These are phyloP conservation scores for Bovichtus diacanthus DNA, from an alignment of 2,797 vertebrate genomes.

Conservation along the genomic window DNA sequence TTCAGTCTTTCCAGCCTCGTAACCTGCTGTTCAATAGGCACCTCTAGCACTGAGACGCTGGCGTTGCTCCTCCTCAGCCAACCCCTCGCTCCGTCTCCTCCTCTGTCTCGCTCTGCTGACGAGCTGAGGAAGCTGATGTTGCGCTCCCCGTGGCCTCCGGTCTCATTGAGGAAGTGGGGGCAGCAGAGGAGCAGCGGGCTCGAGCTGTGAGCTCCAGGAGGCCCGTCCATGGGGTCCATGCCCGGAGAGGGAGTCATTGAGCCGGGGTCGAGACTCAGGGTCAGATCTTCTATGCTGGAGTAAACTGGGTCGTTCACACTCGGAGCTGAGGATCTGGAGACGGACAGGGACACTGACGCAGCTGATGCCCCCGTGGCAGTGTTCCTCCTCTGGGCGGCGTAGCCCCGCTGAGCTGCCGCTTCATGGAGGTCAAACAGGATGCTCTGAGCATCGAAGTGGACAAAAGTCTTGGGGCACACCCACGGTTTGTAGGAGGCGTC, in stretches of 20 bases:
- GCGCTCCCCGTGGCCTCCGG: conserved; percentile 88
- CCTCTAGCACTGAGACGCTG: conserved; percentile 91
- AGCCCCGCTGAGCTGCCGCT: conserved; percentile 84
- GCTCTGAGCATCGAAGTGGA: conserved; percentile 94
- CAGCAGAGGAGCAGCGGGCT: conserved; percentile 92
- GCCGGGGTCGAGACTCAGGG: conserved; percentile 60
- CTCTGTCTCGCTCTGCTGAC: conserved; percentile 71
- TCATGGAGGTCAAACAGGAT: conserved; percentile 92
- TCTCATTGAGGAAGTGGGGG: conserved; percentile 96
- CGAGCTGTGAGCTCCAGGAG: conserved; percentile 66
- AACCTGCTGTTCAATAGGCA: conserved; percentile 86
- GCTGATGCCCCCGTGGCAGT: conserved; percentile 94
- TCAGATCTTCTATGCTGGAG: conserved; percentile 90
- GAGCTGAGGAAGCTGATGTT: conserved; percentile 92
- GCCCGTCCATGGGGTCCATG: conserved; percentile 67
- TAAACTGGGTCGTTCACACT: conserved; percentile 84
- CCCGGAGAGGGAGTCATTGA: conserved; percentile 44
- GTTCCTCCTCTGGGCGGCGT: conserved; percentile 88
- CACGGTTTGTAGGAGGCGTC: conserved; percentile 79
- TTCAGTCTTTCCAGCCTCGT: conserved; percentile 84
- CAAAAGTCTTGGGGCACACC: conserved; percentile 91
- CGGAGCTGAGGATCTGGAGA: conserved; percentile 75
- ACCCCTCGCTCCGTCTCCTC: conserved; percentile 63
- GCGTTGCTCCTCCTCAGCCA: conserved; percentile 89
- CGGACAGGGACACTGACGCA: conserved; percentile 85